Percentiles rank a stretch among this genome's conserved stretches.
phyloP scores from a whole-genome alignment of 2,888 invertebrate species.

The Busseola fusca region DNA sequence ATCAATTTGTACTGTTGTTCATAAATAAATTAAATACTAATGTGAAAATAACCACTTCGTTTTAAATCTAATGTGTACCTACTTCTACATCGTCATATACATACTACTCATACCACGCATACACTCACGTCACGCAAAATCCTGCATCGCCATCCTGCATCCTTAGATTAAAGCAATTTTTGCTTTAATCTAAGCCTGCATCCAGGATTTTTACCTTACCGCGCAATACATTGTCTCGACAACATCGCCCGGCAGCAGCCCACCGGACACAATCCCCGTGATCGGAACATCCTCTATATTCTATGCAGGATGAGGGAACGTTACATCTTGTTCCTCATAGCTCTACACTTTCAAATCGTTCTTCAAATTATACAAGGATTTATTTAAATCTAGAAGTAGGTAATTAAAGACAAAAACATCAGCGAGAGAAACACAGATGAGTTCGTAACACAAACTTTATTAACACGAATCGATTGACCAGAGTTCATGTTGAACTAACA shows the following conservation, averaged over 20 bases:
- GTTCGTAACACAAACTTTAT: conserved; percentile 58
- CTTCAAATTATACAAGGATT: background rate
- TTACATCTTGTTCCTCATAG: background rate
- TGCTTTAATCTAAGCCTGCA: too few species aligned
- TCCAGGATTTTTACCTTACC: too few species aligned
- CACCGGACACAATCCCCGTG: too few species aligned
- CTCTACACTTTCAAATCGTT: background rate
- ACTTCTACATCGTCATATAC: background rate
- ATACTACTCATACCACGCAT: background rate
- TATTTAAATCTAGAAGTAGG: background rate
- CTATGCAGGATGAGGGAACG: too few species aligned
- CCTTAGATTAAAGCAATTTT: too few species aligned
- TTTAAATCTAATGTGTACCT: background rate
- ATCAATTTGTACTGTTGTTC: conserved; percentile 52
- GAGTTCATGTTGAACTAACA: conserved; percentile 24
- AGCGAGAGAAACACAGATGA: background rate
- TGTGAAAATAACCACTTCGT: background rate
- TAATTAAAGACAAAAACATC: background rate
- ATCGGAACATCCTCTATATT: too few species aligned
- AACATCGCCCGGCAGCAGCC: too few species aligned
- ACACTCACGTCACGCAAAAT: background rate
- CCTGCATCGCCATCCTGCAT: background rate
- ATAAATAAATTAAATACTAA: conserved; percentile 29
- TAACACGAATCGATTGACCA: conserved; percentile 51
- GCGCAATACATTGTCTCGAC: too few species aligned